Evolutionary conservation across 1,140 invertebrate species (phyloP), one percentile per base, ranked within the genome.

Genomic region (Heliconius congener): DNA sequence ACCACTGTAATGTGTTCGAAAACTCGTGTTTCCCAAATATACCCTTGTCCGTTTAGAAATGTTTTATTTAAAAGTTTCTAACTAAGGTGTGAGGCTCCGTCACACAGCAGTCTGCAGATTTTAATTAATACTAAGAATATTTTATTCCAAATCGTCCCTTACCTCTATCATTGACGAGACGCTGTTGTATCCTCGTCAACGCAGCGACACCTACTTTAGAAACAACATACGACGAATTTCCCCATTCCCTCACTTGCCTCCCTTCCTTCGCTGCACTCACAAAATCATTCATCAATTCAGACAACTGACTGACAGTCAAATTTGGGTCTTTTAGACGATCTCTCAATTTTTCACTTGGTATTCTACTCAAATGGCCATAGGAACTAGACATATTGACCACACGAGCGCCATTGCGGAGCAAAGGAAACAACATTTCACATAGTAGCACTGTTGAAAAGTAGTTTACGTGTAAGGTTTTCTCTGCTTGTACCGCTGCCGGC

Each of bases 341-440:
- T 73, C 95, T 93, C 4, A 96, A 85, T 39, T 93, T 91, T 74
- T 93, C 83, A 74, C 95, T 96, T 11, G 96, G 96, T 86, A 96
- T 96, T 75, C 86, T 87, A n/a, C 88, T 94, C 30, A 97, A 87
- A 87, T 96, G 96, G 27, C 97, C 97, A 8, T 82, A 84, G 42
- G 95, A 95, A 91, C 97, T 98, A 1, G 97, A 97, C 0, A 98
- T 80, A 91, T 97, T 97, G 0, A 97, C 96, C 30, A 98, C 96
- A 89, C 96, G 95, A 8, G 96, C 97, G 85, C 96, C 96, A 70
- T 96, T 91, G 55, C 95, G 90, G 8, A 98, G 90, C 6, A 98
- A 81, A 18, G 97, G 97, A 87, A 97, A 97, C 2, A 98, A 86
- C 42, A 91, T 90, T 11, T 97, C 91, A 84, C 96, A 97, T n/a